A percentile compares a stretch with the other conserved stretches of the same genome.
Conservation (phyloP, 2,888 invertebrate species). For the Hypsopygia costalis region DNA sequence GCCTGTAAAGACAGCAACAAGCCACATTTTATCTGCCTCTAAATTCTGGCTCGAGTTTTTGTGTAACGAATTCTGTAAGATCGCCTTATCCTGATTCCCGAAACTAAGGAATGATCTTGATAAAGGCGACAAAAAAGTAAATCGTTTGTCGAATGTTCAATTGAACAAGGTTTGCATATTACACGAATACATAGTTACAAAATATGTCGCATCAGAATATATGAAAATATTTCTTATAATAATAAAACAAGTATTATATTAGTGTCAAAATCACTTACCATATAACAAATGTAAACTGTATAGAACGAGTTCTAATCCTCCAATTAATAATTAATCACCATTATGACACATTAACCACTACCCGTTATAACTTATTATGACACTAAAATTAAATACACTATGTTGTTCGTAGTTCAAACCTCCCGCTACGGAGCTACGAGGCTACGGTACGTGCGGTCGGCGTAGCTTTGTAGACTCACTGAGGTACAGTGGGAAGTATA, state of each 20-base stretch:
- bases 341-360: constrained; percentile 29
- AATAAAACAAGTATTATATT: too few relatives aligned
- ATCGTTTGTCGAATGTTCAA: too few relatives aligned
- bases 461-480: constrained; percentile 64
- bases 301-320: constrained; percentile 38
- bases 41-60: too few relatives aligned
- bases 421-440: constrained; percentile 45
- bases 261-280: constrained; percentile 64
- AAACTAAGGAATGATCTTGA: background rate
- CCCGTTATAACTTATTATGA: constrained; percentile 13
- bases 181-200: too few relatives aligned
- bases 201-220: too few relatives aligned
- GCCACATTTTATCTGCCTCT: too few relatives aligned
- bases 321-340: constrained; percentile 35
- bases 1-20: too few relatives aligned
- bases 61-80: background rate
- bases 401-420: constrained; percentile 44
- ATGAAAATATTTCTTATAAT: too few relatives aligned
- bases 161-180: too few relatives aligned
- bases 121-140: constrained; percentile 24
- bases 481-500: constrained; percentile 21
- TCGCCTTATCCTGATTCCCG: background rate
- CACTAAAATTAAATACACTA: constrained; percentile 41
- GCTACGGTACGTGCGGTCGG: constrained; percentile 47
- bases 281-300: constrained; percentile 42